Evolutionary conservation across 1,140 invertebrate genomes (phyloP).

Genomic region (Drosophila pectinifera): DNA sequence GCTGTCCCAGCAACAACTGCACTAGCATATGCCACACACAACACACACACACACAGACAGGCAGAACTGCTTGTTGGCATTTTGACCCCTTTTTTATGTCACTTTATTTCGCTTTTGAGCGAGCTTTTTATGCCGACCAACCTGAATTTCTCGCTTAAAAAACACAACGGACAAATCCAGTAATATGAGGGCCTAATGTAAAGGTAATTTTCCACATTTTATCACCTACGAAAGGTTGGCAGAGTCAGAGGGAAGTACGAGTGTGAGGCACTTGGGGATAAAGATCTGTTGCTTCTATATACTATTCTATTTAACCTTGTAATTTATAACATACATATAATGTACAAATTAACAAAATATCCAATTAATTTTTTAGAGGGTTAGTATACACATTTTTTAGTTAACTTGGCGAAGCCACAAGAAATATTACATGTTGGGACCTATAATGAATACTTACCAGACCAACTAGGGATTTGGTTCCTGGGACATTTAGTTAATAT

Average conservation of each 20-base stretch:
- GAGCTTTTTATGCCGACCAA: slow-evolving; percentile 20
- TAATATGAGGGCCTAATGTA: slow-evolving; percentile 4
- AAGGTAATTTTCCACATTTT: neutral
- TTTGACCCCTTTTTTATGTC: slow-evolving; percentile 36
- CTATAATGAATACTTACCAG: neutral
- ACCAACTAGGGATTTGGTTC: neutral
- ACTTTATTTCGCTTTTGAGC: slow-evolving; percentile 16
- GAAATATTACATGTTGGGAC: neutral
- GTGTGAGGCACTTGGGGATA: too few relatives aligned
- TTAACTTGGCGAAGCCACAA: too few relatives aligned
- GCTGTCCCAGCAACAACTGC: slow-evolving; percentile 12
- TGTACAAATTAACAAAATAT: too few relatives aligned
- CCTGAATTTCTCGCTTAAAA: slow-evolving; percentile 20
- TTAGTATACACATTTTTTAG: too few relatives aligned
- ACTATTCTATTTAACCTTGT: too few relatives aligned
- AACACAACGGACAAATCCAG: slow-evolving; percentile 3
- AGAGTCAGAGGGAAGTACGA: neutral
- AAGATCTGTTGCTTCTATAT: too few relatives aligned
- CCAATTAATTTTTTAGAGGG: too few relatives aligned
- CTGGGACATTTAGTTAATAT: neutral
- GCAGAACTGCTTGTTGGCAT: slow-evolving; percentile 26
- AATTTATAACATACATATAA: too few relatives aligned
- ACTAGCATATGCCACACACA: slow-evolving; percentile 16
- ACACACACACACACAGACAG: neutral
- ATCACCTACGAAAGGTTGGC: neutral